Evolutionary conservation across 2,888 invertebrate species (phyloP), one percentile per base, ranked within the genome.

Genomic region (Troides oblongomaculatus): DNA sequence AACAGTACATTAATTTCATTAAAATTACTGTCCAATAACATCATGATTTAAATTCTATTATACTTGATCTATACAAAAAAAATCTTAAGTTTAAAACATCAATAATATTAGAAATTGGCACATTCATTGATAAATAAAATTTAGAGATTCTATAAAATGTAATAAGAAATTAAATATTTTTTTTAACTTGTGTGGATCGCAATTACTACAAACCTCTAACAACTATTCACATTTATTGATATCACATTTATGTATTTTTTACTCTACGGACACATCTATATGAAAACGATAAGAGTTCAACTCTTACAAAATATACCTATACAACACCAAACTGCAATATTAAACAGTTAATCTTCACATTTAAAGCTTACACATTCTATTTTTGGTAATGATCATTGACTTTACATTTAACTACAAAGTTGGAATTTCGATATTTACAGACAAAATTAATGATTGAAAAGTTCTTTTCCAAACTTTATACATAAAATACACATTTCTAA

Each of bases 1-100:
- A 89, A 85, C 86, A 84, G 73, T 84, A 87, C 86, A 87, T 79
- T 82, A 82, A 85, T 81, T 81, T 81, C 84, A 85, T 46, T 63
- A 64, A 59, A 43, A 81, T 79, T 72, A 71, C 73, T 75, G 75
- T 73, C 80, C 80, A 81, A 73, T 77, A 79, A 79, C 79, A 76
- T 81, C 76, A 74, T 72, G 72, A 76, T 74, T 76, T 70, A 72
- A 67, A 69, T 61, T 39, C 53, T 66, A 61, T 64, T 64, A 64
- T 39, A 64, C 17, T 57, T 46, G 61, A 67, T 30, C 57, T 68
- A 69, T 71, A 72, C 68, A 68, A 64, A 68, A 62, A 60, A 65
- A 58, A 76, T 74, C 74, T 71, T 70, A 74, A 72, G 67, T 62
- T 74, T 75, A 78, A 79, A 76, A 72, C 74, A 76, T 76, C 76